These are phyloP conservation scores for Ferrisia virgata DNA, from an alignment of 2,888 invertebrate species.

Conservation along the genomic window DNA sequence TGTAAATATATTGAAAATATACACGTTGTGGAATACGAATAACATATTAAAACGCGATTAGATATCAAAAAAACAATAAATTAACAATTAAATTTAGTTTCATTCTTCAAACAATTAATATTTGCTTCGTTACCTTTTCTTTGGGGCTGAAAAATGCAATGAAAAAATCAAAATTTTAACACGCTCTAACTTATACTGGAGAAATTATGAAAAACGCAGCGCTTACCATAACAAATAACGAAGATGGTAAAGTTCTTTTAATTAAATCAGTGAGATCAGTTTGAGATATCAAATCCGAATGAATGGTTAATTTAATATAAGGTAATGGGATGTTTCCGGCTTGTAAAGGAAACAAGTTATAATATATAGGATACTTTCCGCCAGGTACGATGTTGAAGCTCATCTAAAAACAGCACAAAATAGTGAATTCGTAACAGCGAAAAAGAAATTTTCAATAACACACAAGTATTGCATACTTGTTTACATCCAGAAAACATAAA, in stretches of 20 bases:
- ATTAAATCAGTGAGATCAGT: slow-evolving; percentile 31
- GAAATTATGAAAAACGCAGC: background rate
- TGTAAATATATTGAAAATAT: background rate
- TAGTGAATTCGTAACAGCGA: background rate
- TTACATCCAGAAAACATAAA: slow-evolving; percentile 96
- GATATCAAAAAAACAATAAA: background rate
- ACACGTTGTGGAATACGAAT: background rate
- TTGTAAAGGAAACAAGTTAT: slow-evolving; percentile 75
- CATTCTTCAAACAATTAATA: background rate
- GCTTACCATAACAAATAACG: slow-evolving; percentile 41
- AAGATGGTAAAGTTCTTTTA: slow-evolving; percentile 35
- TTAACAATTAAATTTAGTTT: background rate
- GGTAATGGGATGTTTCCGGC: slow-evolving; percentile 73
- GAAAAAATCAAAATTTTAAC: background rate
- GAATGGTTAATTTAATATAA: slow-evolving; percentile 51
- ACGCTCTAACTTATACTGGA: background rate
- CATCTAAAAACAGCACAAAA: slow-evolving; percentile 51
- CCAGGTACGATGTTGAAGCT: slow-evolving; percentile 59
- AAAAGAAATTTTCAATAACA: slow-evolving; percentile 1
- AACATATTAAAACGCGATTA: background rate
- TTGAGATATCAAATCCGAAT: slow-evolving; percentile 39
- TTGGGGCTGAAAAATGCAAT: background rate
- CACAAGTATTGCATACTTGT: slow-evolving; percentile 65
- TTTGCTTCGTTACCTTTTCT: slow-evolving; percentile 9
- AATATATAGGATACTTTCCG: slow-evolving; percentile 63